Base-by-base conservation (phyloP, 2,888 invertebrate species). In the Therioaphis trifolii region DNA sequence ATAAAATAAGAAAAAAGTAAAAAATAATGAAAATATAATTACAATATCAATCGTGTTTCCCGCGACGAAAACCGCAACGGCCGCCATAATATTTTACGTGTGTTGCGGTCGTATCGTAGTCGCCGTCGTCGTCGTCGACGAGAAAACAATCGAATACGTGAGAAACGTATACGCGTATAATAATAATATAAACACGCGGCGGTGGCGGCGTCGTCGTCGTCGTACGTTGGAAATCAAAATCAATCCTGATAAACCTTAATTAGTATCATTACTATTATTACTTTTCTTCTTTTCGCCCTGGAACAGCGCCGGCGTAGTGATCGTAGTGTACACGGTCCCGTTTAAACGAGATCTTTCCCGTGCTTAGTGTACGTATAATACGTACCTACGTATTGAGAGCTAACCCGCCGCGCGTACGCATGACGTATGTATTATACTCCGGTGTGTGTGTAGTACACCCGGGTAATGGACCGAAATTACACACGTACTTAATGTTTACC, bases 391-490 rank as follows among this genome's bases (percentile, higher is more conserved):
- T 11, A n/a, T 46, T 5, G 14, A 2, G 14, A 5, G 0, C 4
- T 9, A 55, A 55, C n/a, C 18, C 21, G 21, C 15, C 43, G 24
- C 1, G 21, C 35, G 4, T n/a, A n/a, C n/a, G n/a, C n/a, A n/a
- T n/a, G n/a, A n/a, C n/a, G n/a, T n/a, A n/a, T n/a, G n/a, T n/a
- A n/a, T n/a, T n/a, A n/a, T n/a, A 2, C 21, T 63, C 4, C 29
- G 29, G 63, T 63, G 12, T 11, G 15, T 12, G 35, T 35, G 35
- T 35, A 35, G 35, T 35, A 58, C 58, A 55, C 52, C 74, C 40
- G 63, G 24, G 74, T 82, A 82, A 82, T 74, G 74, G 82, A 82
- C 74, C 82, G 82, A 82, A 82, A 82, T 82, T 82, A 82, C 82
- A 66, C 74, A 66, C 52, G 82, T 74, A 66, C 74, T 82, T 80